A percentile compares a stretch with the other conserved stretches of the same genome.
These are phyloP conservation scores for Sacculina carcini DNA, from an alignment of 2,888 invertebrate genomes.

Conservation along the genomic window DNA sequence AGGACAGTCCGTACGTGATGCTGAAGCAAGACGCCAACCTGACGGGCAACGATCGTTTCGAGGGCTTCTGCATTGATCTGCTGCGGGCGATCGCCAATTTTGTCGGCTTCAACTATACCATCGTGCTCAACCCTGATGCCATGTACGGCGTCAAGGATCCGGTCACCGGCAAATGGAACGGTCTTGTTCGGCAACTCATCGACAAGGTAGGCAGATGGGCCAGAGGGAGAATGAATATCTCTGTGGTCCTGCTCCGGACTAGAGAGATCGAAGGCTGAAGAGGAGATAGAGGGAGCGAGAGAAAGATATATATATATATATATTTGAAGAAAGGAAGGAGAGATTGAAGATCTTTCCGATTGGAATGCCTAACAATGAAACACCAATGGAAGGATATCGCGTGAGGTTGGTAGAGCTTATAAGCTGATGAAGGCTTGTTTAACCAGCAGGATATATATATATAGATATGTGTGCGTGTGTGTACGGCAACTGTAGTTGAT, in stretches of 20 bases:
- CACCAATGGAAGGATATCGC: too few species aligned
- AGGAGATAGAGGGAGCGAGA: neutral
- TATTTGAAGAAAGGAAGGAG: neutral
- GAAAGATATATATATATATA: neutral
- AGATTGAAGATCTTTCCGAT: too few species aligned
- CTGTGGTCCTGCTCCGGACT: neutral
- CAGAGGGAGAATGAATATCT: neutral
- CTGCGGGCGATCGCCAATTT: slow-evolving; percentile 13
- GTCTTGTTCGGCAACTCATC: slow-evolving; percentile 40
- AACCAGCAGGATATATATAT: slow-evolving; percentile 5
- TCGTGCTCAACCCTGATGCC: slow-evolving; percentile 40
- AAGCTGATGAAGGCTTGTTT: slow-evolving; percentile 3
- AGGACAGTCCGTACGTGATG: slow-evolving; percentile 84
- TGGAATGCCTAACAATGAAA: too few species aligned
- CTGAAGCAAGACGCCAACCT: slow-evolving; percentile 50
- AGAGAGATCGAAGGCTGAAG: neutral
- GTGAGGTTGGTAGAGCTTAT: too few species aligned
- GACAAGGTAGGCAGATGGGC: slow-evolving; percentile 29
- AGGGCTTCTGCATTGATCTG: slow-evolving; percentile 29
- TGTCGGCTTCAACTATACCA: slow-evolving; percentile 40
- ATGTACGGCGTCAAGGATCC: slow-evolving; percentile 36
- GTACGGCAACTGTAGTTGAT: too few species aligned
- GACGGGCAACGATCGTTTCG: slow-evolving; percentile 61
- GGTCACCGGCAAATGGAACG: slow-evolving; percentile 34
- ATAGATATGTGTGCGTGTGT: slow-evolving; percentile 4